Percentiles rank a stretch among this genome's conserved stretches.
phyloP scores from a whole-genome alignment of 2,888 invertebrate species.

The Rapana venosa region DNA sequence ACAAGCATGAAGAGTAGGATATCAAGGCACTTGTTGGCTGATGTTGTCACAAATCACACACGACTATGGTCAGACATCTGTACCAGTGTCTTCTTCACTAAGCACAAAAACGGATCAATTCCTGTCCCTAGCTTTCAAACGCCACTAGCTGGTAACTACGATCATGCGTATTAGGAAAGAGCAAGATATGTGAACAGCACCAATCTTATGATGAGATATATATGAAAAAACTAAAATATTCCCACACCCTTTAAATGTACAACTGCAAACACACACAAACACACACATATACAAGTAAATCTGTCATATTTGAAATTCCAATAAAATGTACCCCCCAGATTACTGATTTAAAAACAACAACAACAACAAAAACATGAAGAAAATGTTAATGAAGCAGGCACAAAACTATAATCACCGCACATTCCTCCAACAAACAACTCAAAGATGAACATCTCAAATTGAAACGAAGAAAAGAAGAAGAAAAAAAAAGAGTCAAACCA shows the following conservation, averaged over 20 bases:
- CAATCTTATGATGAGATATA: background rate
- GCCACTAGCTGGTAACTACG: no score
- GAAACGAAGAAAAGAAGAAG: background rate
- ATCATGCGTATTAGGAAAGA: background rate
- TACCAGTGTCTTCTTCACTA: no score
- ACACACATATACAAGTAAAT: background rate
- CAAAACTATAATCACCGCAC: background rate
- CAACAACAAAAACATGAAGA: background rate
- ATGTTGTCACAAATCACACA: background rate
- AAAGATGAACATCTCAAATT: background rate
- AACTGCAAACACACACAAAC: background rate
- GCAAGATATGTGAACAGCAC: constrained; percentile 11
- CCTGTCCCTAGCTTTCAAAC: no score
- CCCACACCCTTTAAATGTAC: background rate
- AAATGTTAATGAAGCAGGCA: background rate
- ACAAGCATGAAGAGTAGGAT: background rate
- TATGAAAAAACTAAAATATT: background rate
- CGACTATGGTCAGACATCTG: no score
- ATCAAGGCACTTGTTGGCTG: constrained; percentile 6
- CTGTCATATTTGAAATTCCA: background rate
- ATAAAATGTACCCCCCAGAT: background rate
- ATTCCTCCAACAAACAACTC: background rate
- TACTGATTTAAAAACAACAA: background rate
- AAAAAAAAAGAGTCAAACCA: background rate
- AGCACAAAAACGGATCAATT: background rate